Evolutionary conservation across 2,113 vertebrate genomes (phyloP), one percentile per base, ranked within the genome.

Genomic region (Melanotaenia duboulayi): DNA sequence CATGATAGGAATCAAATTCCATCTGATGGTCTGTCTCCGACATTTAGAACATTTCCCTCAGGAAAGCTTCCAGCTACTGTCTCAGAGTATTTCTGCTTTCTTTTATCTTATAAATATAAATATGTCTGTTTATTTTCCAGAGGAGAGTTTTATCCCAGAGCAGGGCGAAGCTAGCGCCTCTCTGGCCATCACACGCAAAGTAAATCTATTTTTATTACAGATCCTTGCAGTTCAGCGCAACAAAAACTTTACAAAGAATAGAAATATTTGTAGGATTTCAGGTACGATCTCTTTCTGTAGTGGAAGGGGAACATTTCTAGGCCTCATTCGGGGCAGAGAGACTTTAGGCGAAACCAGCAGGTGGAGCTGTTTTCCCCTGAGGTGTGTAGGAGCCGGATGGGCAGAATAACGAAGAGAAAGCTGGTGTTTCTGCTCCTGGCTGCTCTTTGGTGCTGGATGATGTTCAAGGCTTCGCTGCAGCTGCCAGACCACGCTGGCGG

Each of bases 141-240:
- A 61, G 50, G 55, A 61, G 5, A 23, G 40, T 62, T 28, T 50
- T 22, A 35, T n/a, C 28, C 22, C 5, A 19, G 20, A 35, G 46
- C 17, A 65, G 28, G 2, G 2, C 14, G 44, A 28, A 56, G 8
- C 24, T 25, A 12, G 2, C 14, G 1, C 49, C 20, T 16, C 8
- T 12, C 7, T 1, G 23, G 14, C 51, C 32, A 24, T 48, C 12
- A 23, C n/a, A 19, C 48, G 8, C 20, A 16, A 52, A 54, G 14
- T 11, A 40, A 37, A 28, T 58, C 58, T 65, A 42, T 54, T 70
- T 68, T 72, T 16, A 35, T 76, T 44, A 54, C 12, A 11, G 32
- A 48, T 39, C 14, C 4, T 25, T 78, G 39, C 8, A 3, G 19
- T 50, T 22, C 24, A 23, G 24, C 28, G 32, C 40, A 23, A 50